Conservation (phyloP, 2,113 vertebrate species). For the Micronycteris hirsuta region DNA sequence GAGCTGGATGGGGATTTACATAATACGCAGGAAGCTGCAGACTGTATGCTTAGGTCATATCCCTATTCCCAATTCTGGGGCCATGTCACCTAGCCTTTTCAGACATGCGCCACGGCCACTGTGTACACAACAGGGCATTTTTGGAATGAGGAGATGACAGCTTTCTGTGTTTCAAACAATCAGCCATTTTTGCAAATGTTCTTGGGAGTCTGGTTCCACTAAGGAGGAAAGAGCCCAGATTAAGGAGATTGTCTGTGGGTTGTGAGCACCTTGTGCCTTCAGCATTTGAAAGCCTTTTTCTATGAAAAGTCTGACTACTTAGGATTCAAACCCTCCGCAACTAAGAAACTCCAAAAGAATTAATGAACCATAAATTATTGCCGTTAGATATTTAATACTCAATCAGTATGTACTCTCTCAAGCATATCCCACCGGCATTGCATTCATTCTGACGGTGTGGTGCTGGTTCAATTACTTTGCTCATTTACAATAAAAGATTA, state of each 20-base stretch:
- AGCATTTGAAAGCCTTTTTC: conserved; percentile 75
- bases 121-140: neutral
- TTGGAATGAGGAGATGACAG: neutral
- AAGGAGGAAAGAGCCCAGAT: conserved; percentile 65
- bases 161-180: conserved; percentile 50
- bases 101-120: neutral
- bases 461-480: conserved; percentile 88
- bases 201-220: conserved; percentile 49
- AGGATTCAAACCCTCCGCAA: conserved; percentile 85
- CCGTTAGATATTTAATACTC: conserved; percentile 90
- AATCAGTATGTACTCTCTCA: conserved; percentile 90
- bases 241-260: conserved; percentile 59
- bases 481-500: conserved; percentile 94
- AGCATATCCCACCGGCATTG: conserved; percentile 86
- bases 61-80: neutral
- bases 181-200: conserved; percentile 45
- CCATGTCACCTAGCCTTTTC: neutral
- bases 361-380: conserved; percentile 92
- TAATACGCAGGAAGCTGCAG: neutral
- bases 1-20: neutral
- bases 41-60: neutral
- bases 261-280: conserved; percentile 68
- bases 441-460: conserved; percentile 87
- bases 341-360: conserved; percentile 85
- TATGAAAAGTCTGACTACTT: conserved; percentile 80